These are phyloP conservation scores for Peromyscus melanophrys DNA, from an alignment of 2,797 vertebrate genomes.

Conservation along the genomic window DNA sequence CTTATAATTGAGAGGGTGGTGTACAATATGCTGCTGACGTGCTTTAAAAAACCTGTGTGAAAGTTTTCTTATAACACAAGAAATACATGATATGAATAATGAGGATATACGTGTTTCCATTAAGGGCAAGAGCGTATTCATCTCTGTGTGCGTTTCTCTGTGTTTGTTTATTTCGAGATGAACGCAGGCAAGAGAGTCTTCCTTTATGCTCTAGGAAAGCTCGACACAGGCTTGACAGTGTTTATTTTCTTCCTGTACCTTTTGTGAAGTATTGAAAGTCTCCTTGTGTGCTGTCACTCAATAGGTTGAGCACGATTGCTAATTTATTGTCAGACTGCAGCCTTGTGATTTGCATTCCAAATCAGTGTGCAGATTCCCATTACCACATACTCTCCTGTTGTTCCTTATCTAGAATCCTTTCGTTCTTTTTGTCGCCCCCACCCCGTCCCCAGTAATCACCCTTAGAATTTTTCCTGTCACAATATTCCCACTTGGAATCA, in stretches of 20 bases:
- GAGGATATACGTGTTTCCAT: not conserved
- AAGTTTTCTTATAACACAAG: not conserved
- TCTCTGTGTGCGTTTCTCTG: not conserved
- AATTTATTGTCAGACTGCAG: slow-evolving; percentile 88
- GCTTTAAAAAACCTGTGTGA: not conserved
- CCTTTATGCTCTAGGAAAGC: not conserved
- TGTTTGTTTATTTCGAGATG: not conserved
- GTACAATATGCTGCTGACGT: not conserved
- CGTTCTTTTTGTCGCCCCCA: slow-evolving; percentile 25
- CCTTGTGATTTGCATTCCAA: slow-evolving; percentile 89
- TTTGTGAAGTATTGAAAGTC: slow-evolving; percentile 60
- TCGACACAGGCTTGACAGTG: slow-evolving; percentile 42
- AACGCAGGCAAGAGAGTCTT: slow-evolving; percentile 14
- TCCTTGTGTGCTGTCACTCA: slow-evolving; percentile 75
- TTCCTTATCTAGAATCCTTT: slow-evolving; percentile 81
- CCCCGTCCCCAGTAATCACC: slow-evolving; percentile 26
- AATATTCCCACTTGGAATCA: slow-evolving; percentile 51
- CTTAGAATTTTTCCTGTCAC: slow-evolving; percentile 52
- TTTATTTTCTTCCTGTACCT: slow-evolving; percentile 71
- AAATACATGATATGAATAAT: not conserved
- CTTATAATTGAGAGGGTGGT: not conserved
- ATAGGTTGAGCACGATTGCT: slow-evolving; percentile 84
- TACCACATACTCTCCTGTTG: slow-evolving; percentile 76
- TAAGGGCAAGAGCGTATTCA: not conserved
- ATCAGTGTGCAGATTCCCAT: slow-evolving; percentile 87